phyloP scores from a whole-genome alignment of 2,113 vertebrate genomes.

The Felis catus region DNA sequence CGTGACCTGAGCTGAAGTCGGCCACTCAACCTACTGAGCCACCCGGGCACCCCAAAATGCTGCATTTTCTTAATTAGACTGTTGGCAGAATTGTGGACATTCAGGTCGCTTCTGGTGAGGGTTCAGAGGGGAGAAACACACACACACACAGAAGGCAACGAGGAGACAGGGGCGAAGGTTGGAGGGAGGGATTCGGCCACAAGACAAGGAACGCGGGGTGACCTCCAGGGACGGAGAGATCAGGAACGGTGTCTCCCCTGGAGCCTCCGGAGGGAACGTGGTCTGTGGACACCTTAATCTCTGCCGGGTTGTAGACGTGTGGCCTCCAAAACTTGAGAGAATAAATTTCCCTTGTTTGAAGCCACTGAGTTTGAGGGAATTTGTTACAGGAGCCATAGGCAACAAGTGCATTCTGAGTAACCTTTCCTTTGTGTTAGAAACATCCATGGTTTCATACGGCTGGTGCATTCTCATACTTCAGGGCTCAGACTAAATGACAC shows the following conservation, averaged over 20 bases:
- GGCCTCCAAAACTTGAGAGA: background rate
- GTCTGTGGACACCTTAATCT: background rate
- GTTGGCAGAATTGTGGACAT: background rate
- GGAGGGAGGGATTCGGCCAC: no score
- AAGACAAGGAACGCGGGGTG: background rate
- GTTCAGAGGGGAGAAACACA: background rate
- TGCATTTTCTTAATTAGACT: background rate
- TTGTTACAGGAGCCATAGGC: background rate
- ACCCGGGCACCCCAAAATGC: no score
- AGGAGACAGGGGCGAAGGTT: fast-evolving
- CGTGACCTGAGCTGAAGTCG: no score
- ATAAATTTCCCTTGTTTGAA: background rate
- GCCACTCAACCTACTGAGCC: no score
- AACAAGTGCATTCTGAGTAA: background rate
- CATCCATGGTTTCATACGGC: fast-evolving
- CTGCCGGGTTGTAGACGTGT: background rate
- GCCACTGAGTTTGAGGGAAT: background rate
- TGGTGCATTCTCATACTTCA: background rate
- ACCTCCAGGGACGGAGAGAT: background rate
- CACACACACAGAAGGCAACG: fast-evolving
- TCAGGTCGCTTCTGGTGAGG: no score
- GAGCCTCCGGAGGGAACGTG: fast-evolving
- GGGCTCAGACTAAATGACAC: background rate
- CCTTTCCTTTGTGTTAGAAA: background rate
- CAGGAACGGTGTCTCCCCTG: background rate